Conservation (phyloP, 1,140 invertebrate species). For the Cyclargus thomasi region DNA sequence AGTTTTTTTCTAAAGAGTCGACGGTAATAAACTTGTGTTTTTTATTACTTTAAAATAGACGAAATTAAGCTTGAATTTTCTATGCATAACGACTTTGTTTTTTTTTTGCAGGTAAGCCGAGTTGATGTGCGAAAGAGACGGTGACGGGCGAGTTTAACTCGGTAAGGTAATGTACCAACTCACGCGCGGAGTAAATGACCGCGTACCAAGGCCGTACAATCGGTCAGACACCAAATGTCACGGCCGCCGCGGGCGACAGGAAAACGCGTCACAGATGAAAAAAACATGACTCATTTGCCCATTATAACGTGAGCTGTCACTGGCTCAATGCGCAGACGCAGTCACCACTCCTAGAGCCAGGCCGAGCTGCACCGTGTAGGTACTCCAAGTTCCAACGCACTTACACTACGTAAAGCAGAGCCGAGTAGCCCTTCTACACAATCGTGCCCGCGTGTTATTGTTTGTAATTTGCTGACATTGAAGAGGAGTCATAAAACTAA, state of each 20-base stretch:
- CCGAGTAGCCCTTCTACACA: no score
- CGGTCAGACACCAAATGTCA: constrained; percentile 73
- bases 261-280: constrained; percentile 66
- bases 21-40: neutral
- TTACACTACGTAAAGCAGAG: neutral
- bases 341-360: neutral
- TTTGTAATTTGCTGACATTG: no score
- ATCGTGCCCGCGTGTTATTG: no score
- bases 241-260: constrained; percentile 60
- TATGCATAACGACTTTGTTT: constrained; percentile 16
- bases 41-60: neutral
- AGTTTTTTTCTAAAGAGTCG: neutral
- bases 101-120: constrained; percentile 13
- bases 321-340: neutral
- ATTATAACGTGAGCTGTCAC: constrained; percentile 20
- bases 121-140: constrained; percentile 31
- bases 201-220: constrained; percentile 66
- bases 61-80: neutral
- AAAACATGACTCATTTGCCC: constrained; percentile 57
- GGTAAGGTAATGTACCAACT: constrained; percentile 49
- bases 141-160: constrained; percentile 44
- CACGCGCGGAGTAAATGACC: constrained; percentile 65
- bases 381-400: neutral
- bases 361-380: neutral
- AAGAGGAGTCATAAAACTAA: no score